These are phyloP conservation scores for Porites lobata DNA, from an alignment of 92 coral and sea anemone genomes.

Conservation along the genomic window DNA sequence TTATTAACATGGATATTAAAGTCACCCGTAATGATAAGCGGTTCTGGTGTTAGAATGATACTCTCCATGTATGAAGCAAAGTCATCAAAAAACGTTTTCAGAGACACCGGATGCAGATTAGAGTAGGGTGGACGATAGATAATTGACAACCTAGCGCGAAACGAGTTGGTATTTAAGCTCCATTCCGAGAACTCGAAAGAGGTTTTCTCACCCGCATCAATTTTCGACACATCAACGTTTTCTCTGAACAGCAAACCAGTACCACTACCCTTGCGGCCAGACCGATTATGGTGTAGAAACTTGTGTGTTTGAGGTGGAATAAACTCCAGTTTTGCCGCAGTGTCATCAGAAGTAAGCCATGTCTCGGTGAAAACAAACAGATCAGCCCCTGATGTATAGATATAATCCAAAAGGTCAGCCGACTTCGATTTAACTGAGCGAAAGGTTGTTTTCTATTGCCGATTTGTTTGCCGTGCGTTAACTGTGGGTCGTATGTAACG, in stretches of 20 bases:
- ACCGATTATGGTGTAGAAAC: slow-evolving; percentile 44
- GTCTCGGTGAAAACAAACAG: slow-evolving; percentile 53
- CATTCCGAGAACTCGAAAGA: slow-evolving; percentile 54
- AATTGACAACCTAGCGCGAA: slow-evolving; percentile 18
- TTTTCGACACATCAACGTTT: slow-evolving; percentile 31
- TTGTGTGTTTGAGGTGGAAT: slow-evolving; percentile 44
- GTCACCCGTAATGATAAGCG: too few species aligned
- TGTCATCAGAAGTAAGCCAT: slow-evolving; percentile 45
- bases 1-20: too few species aligned
- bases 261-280: slow-evolving; percentile 25
- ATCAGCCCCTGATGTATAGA: slow-evolving; percentile 25
- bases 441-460: too few species aligned
- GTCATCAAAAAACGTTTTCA: slow-evolving; percentile 14
- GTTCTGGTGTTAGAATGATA: too few species aligned
- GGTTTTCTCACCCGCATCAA: slow-evolving; percentile 29
- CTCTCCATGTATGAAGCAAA: slow-evolving; percentile 16
- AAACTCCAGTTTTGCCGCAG: slow-evolving; percentile 58
- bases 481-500: too few species aligned
- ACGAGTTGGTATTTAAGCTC: slow-evolving; percentile 23
- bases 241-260: slow-evolving; percentile 21
- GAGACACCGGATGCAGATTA: slow-evolving; percentile 3
- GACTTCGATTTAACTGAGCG: too few species aligned
- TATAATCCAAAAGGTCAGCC: background rate
- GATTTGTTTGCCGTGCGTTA: too few species aligned
- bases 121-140: slow-evolving; percentile 44